Conservation (phyloP, 2,113 vertebrate genomes). For the Vulpes lagopus region DNA sequence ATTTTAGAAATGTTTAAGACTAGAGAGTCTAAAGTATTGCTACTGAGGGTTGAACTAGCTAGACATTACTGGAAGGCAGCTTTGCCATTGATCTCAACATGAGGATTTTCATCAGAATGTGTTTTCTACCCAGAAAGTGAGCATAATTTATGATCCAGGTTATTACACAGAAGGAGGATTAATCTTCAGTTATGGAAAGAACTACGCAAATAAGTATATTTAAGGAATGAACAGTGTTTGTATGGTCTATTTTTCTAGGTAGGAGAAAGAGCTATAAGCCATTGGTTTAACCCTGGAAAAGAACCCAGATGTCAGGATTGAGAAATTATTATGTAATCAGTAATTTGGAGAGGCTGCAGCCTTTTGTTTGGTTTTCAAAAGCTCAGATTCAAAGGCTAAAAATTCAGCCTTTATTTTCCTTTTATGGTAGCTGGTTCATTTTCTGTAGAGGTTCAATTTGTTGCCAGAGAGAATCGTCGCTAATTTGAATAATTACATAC, state of each 20-base stretch:
- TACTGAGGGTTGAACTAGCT: constrained; percentile 4
- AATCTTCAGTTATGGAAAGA: constrained; percentile 47
- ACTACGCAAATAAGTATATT: constrained; percentile 44
- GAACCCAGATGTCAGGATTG: constrained; percentile 40
- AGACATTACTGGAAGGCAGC: neutral
- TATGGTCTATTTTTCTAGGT: constrained; percentile 50
- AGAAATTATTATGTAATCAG: constrained; percentile 62
- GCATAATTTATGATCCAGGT: constrained; percentile 32
- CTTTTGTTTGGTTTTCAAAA: constrained; percentile 77
- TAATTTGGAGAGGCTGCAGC: constrained; percentile 62
- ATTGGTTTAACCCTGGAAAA: constrained; percentile 27
- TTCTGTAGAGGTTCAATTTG: constrained; percentile 78
- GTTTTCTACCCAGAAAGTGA: constrained; percentile 54
- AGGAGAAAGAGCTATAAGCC: constrained; percentile 30
- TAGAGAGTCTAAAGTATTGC: neutral
- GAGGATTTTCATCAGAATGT: constrained; percentile 34
- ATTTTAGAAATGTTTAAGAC: neutral
- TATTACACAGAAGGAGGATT: constrained; percentile 43
- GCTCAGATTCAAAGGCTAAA: constrained; percentile 71
- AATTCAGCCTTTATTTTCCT: constrained; percentile 74
- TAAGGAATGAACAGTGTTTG: constrained; percentile 43
- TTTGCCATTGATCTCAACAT: neutral
- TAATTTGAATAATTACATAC: constrained; percentile 82
- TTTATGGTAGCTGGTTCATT: constrained; percentile 73
- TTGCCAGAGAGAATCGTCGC: constrained; percentile 74